Base-by-base conservation (phyloP, 2,113 vertebrate genomes). In the Stictonetta naevosa region DNA sequence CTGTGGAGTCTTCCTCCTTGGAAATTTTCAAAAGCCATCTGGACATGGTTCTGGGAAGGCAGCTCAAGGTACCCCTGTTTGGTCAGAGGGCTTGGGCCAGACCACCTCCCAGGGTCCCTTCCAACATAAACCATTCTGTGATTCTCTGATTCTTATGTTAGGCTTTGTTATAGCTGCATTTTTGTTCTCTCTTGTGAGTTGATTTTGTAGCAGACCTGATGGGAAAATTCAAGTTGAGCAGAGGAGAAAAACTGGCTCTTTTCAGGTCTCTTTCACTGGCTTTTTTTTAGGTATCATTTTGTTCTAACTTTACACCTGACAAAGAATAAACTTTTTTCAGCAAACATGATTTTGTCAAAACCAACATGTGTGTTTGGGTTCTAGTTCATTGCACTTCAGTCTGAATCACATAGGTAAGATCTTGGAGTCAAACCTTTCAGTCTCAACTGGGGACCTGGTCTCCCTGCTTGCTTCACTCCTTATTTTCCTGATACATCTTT, bases 171-270 rank as follows among this genome's bases (percentile, higher is more conserved):
- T 53, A 74, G 28, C 9, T 28, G 22, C 7, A 6, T n/a, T 77
- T 82, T 66, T 86, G 6, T 13, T 34, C 2, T 42, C 7, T 80
- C 17, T 20, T 59, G 1, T 53, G 7, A 0, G 0, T 25, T 59
- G 40, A 40, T 62, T 88, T 95, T 83, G 5, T 29, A 46, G 42
- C 12, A 50, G 8, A 91, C 38, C 44, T 42, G 31, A 53, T 4
- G 11, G 6, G n/a, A 67, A 34, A 20, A 59, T 19, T 7, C 44
- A 42, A 52, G 5, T 1, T 62, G 20, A 63, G 58, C 36, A 71
- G 14, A 76, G 42, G 7, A 67, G 23, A 62, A 52, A 3, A 53
- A 53, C 52, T 53, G 52, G 52, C 52, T 53, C 52, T 53, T 28
- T 55, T 55, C 53, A 68, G 44, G 33, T 48, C 1, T 17, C 42